phyloP scores from a whole-genome alignment of 2,888 invertebrate genomes.

The Trypoxylon attenuatum region DNA sequence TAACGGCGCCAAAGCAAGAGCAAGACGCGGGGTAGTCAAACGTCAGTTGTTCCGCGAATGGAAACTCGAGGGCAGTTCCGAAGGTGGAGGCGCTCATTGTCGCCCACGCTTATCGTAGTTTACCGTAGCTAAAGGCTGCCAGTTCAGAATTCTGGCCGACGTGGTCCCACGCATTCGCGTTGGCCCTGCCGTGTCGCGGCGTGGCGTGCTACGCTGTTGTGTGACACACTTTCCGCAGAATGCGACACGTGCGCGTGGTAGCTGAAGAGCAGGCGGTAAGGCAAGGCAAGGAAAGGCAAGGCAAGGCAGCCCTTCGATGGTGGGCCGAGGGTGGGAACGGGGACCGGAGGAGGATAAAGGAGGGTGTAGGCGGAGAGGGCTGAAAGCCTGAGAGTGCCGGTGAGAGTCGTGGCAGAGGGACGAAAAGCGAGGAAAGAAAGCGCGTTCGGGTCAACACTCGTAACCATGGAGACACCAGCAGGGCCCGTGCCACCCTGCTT shows the following conservation, averaged over 20 bases:
- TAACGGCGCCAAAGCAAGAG: too few relatives aligned
- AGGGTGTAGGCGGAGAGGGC: conserved; percentile 43
- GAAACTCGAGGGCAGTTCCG: conserved; percentile 38
- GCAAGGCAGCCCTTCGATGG: conserved; percentile 56
- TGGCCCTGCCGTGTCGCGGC: background rate
- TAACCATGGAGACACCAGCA: conserved; percentile 62
- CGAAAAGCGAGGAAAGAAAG: conserved; percentile 46
- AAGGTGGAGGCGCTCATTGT: conserved; percentile 21
- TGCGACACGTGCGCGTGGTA: conserved; percentile 3
- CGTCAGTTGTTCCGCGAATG: background rate
- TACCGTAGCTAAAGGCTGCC: too few relatives aligned
- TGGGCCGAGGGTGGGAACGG: too few relatives aligned
- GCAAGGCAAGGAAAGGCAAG: too few relatives aligned
- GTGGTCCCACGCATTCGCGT: conserved; percentile 17
- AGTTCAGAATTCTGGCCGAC: too few relatives aligned
- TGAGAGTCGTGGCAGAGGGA: background rate
- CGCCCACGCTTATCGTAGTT: conserved; percentile 42
- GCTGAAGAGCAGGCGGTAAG: conserved; percentile 46
- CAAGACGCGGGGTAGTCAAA: too few relatives aligned
- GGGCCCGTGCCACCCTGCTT: conserved; percentile 52
- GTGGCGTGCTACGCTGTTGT: conserved; percentile 37
- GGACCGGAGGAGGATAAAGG: too few relatives aligned
- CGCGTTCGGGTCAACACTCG: conserved; percentile 70
- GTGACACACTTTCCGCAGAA: conserved; percentile 10
- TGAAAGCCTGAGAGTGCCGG: conserved; percentile 6